Conservation (phyloP, 2,797 vertebrate genomes). For the Enteromius trimaculatus region DNA sequence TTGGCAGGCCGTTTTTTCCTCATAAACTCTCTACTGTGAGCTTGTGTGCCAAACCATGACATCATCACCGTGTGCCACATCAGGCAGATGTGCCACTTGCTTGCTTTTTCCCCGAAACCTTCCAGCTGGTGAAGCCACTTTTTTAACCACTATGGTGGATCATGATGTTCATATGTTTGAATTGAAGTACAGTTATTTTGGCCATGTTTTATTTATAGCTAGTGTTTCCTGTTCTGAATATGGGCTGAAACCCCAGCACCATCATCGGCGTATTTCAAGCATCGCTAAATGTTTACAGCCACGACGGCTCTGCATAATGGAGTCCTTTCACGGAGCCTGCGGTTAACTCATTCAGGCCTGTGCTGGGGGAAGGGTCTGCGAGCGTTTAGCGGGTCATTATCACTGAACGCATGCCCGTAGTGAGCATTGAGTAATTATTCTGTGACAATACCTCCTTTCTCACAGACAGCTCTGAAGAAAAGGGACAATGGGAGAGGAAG, state of each 20-base stretch:
- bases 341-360: constrained; percentile 55
- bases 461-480: constrained; percentile 36
- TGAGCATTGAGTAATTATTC: constrained; percentile 57
- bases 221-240: constrained; percentile 47
- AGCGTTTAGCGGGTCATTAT: constrained; percentile 49
- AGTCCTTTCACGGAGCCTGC: constrained; percentile 33
- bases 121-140: neutral
- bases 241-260: constrained; percentile 12
- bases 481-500: constrained; percentile 42
- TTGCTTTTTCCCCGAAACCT: too few relatives aligned
- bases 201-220: constrained; percentile 29
- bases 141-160: neutral
- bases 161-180: neutral
- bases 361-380: constrained; percentile 40
- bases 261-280: constrained; percentile 46
- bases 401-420: constrained; percentile 36
- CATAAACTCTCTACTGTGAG: constrained; percentile 9
- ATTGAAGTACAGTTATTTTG: constrained; percentile 23
- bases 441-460: constrained; percentile 55
- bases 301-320: constrained; percentile 49
- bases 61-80: constrained; percentile 34
- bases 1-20: constrained; percentile 18
- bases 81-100: neutral
- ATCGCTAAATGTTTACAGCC: constrained; percentile 42
- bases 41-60: constrained; percentile 26